These are phyloP conservation scores for Gisinianus flammeolus DNA, from an alignment of 2,888 invertebrate genomes.

Conservation along the genomic window DNA sequence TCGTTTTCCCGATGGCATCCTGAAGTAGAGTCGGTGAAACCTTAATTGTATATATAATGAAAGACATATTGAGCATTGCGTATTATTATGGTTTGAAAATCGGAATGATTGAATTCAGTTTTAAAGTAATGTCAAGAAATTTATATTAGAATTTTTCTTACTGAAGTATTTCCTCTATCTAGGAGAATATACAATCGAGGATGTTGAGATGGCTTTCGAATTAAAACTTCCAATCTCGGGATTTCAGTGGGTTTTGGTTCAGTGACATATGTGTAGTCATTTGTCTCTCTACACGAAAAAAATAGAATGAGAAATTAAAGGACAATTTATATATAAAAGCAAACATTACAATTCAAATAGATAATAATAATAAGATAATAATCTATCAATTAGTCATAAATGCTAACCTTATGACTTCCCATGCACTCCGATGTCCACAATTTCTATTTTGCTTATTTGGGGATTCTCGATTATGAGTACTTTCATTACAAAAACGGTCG, in stretches of 20 bases:
- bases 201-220: constrained; percentile 30
- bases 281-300: too few relatives aligned
- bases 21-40: not conserved
- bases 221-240: constrained; percentile 22
- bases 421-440: constrained; percentile 64
- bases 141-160: too few relatives aligned
- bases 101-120: not conserved
- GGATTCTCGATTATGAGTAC: constrained; percentile 68
- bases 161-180: constrained; percentile 46
- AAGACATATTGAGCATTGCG: not conserved
- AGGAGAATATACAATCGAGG: constrained; percentile 48
- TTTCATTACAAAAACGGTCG: constrained; percentile 67
- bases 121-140: not conserved
- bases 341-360: too few relatives aligned
- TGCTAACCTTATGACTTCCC: constrained; percentile 55
- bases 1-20: not conserved
- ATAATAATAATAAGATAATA: too few relatives aligned
- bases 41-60: not conserved
- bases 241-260: constrained; percentile 37
- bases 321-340: too few relatives aligned
- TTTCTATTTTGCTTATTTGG: constrained; percentile 73
- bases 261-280: constrained; percentile 40
- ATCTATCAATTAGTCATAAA: too few relatives aligned
- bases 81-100: not conserved
- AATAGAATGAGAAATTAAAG: too few relatives aligned